Evolutionary conservation across 2,888 invertebrate genomes (phyloP).

Genomic region (Zaprionus bogoriensis): DNA sequence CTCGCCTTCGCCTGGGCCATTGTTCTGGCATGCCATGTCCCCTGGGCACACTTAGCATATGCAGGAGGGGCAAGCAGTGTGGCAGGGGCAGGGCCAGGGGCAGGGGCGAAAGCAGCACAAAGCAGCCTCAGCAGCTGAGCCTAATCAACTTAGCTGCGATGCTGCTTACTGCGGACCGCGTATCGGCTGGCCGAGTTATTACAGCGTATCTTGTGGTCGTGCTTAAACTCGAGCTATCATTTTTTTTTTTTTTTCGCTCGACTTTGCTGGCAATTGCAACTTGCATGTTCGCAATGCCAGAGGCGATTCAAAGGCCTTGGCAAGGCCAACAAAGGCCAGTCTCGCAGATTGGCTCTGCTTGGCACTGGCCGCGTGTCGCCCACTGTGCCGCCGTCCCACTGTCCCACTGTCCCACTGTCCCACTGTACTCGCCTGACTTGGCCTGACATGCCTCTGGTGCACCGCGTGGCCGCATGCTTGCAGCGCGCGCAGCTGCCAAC

Average conservation of each 20-base stretch:
- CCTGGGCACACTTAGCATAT: neutral
- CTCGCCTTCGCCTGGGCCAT: neutral
- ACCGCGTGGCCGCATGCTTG: conserved; percentile 65
- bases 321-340: conserved; percentile 39
- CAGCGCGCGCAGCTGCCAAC: neutral
- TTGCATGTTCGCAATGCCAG: conserved; percentile 28
- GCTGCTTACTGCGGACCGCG: neutral
- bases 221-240: too few species aligned
- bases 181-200: too few species aligned
- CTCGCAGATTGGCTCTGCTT: conserved; percentile 53
- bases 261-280: conserved; percentile 28
- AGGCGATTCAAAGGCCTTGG: conserved; percentile 48
- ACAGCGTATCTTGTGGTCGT: neutral
- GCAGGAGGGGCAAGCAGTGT: neutral
- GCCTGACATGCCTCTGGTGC: conserved; percentile 67
- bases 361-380: neutral
- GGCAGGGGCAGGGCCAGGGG: neutral
- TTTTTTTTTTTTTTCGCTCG: neutral
- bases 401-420: neutral
- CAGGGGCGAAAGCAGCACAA: neutral
- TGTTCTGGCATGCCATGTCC: neutral
- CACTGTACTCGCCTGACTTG: conserved; percentile 45
- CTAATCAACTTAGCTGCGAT: neutral
- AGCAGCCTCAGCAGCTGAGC: neutral
- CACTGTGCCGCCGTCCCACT: neutral